Evolutionary conservation across 2,797 vertebrate species (phyloP), one percentile per base, ranked within the genome.

Genomic region (Sarcoramphus papa): DNA sequence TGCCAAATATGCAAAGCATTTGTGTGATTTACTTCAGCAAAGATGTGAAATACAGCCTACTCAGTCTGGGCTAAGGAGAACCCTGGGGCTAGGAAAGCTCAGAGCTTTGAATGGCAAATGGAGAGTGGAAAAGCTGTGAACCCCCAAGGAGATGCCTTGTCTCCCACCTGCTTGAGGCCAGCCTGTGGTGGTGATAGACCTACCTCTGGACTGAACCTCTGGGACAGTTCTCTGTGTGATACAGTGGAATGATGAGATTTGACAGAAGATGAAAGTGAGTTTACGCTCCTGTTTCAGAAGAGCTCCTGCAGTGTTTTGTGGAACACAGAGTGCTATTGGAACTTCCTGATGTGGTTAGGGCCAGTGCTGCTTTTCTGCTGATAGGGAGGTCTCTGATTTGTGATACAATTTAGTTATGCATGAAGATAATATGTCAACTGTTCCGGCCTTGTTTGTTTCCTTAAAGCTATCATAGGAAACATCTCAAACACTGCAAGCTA

Each of bases 1-100:
- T 94, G 88, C 94, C 77, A 95, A 91, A 85, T 95, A 95, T 81
- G 88, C 65, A 85, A 90, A 95, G 64, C 62, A 23, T 93, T 95
- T 85, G 16, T 80, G 48, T 92, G 86, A 93, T 95, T 94, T 96
- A 77, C 86, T 95, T 95, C 70, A 87, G 74, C 70, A 83, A 76
- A 92, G 88, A 82, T 8, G 31, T 93, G 93, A 89, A 95, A 91
- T 83, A 40, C 50, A 30, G 92, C 88, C 64, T 79, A 41, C 83
- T 92, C 30, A 28, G 72, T 70, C 84, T 89, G 72, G 84, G 81
- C 77, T 85, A 33, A 81, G 85, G 37, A 93, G 64, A 95, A 18
- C 67, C 74, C 86, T 83, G 84, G 45, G 43, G 63, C 90, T 81
- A 79, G 53, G 67, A 82, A 93, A 89, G 41, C 0, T 0, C 64